These are phyloP conservation scores for Periophthalmus magnuspinnatus DNA, from an alignment of 2,797 vertebrate genomes.

Conservation along the genomic window DNA sequence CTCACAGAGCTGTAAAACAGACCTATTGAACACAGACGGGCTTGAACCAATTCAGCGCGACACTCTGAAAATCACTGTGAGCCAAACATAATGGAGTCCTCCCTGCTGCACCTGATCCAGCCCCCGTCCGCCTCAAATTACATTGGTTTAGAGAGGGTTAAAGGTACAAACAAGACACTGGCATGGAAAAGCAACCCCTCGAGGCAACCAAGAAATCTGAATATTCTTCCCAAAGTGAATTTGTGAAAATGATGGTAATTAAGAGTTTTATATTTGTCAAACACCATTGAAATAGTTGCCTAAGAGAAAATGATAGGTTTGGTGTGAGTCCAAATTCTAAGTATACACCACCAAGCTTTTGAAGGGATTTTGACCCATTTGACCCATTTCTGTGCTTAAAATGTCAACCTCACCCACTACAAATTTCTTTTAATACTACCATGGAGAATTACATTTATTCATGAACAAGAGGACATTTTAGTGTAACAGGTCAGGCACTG, in stretches of 20 bases:
- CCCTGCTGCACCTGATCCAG: conserved; percentile 69
- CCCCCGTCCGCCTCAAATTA: conserved; percentile 13
- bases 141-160: conserved; percentile 34
- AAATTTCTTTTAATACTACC: too few relatives aligned
- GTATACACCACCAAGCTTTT: background rate
- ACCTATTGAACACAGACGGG: conserved; percentile 69
- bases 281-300: background rate
- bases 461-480: background rate
- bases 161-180: conserved; percentile 24
- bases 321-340: too few relatives aligned
- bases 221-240: background rate
- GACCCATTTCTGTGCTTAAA: background rate
- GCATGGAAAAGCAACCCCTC: conserved; percentile 33
- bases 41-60: conserved; percentile 73
- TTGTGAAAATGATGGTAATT: background rate
- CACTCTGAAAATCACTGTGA: conserved; percentile 70
- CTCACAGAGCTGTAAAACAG: conserved; percentile 73
- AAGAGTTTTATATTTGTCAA: background rate
- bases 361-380: background rate
- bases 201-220: background rate
- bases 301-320: background rate
- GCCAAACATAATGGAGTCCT: conserved; percentile 69
- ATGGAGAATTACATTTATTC: background rate
- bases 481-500: background rate
- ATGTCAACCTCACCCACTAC: background rate